A percentile compares a stretch with the other conserved stretches of the same genome.
These are phyloP conservation scores for Etheostoma nigrum DNA, from an alignment of 2,797 vertebrate species.

Conservation along the genomic window DNA sequence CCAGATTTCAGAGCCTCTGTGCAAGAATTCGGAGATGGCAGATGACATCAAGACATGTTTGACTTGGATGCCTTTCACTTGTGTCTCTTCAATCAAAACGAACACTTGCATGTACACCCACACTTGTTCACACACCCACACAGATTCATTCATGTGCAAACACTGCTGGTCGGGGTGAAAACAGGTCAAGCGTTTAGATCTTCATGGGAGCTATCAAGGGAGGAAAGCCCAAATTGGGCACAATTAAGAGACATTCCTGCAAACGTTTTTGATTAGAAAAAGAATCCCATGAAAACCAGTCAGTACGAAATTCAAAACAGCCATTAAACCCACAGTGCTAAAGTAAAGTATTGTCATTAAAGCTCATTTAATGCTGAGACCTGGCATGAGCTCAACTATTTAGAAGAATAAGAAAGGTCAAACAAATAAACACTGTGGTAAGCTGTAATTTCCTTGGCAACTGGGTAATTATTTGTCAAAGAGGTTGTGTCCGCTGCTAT, in stretches of 20 bases:
- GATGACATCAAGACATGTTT: constrained; percentile 42
- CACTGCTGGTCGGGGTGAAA: constrained; percentile 3
- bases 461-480: constrained; percentile 73
- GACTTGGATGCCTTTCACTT: constrained; percentile 50
- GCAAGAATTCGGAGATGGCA: constrained; percentile 32
- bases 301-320: constrained; percentile 37
- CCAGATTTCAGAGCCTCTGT: constrained; percentile 15
- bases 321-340: constrained; percentile 21
- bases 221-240: constrained; percentile 29
- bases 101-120: not conserved
- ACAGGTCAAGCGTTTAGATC: constrained; percentile 32
- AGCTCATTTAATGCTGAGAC: constrained; percentile 36
- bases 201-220: constrained; percentile 47
- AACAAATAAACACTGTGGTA: constrained; percentile 69
- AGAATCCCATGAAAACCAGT: constrained; percentile 11
- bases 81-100: constrained; percentile 33
- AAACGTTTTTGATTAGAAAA: constrained; percentile 22
- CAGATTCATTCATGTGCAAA: not conserved
- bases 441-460: constrained; percentile 78
- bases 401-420: constrained; percentile 45
- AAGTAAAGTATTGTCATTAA: constrained; percentile 61
- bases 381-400: constrained; percentile 65
- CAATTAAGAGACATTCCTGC: constrained; percentile 1
- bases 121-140: not conserved
- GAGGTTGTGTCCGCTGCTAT: constrained; percentile 71